Conservation (phyloP, 2,797 vertebrate genomes). For the Emys orbicularis region DNA sequence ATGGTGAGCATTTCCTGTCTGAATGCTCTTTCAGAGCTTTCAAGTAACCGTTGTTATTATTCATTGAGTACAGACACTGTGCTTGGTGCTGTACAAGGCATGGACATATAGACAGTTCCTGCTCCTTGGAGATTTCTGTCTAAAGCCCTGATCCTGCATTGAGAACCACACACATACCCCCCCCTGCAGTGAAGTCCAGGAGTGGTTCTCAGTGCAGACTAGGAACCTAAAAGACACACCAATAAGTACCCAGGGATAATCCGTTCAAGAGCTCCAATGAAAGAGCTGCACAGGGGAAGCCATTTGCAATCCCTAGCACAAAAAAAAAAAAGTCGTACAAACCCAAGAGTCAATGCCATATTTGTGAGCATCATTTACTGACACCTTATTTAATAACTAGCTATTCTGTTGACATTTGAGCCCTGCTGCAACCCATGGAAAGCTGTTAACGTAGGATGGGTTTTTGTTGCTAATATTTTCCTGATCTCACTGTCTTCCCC, state of each 20-base stretch:
- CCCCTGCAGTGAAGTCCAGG: background rate
- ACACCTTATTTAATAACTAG: background rate
- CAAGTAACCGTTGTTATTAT: background rate
- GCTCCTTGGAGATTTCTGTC: background rate
- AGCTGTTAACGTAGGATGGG: background rate
- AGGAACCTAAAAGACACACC: background rate
- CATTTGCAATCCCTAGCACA: background rate
- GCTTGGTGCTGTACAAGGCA: background rate
- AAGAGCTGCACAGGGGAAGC: background rate
- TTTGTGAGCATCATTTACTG: background rate
- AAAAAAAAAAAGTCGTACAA: background rate
- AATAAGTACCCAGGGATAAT: background rate
- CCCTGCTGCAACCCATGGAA: background rate
- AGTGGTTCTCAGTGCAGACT: background rate
- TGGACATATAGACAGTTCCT: rapidly evolving
- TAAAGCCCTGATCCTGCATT: background rate
- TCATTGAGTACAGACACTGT: background rate
- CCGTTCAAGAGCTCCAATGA: background rate
- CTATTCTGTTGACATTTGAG: background rate
- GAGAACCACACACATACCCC: background rate
- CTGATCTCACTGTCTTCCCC: background rate
- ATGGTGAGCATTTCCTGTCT: background rate
- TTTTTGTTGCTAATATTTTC: background rate
- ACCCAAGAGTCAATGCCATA: rapidly evolving
- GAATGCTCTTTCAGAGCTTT: background rate